Percentiles rank a stretch among this genome's conserved stretches.
phyloP scores from a whole-genome alignment of 2,888 invertebrate genomes.

The Chrysopilus asiliformis region DNA sequence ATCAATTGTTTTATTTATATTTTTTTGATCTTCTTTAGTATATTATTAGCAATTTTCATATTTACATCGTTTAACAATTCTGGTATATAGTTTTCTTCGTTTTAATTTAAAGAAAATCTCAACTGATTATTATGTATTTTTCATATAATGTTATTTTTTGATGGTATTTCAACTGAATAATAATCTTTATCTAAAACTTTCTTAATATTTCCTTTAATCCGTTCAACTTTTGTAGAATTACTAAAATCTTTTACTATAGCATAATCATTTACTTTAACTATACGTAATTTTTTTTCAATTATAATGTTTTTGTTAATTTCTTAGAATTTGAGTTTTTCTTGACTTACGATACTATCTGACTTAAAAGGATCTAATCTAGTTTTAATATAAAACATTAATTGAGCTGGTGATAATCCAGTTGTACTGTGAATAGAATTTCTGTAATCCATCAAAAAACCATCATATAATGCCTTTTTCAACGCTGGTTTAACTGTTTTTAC shows the following conservation, averaged over 20 bases:
- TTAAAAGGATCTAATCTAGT: slow-evolving; percentile 14
- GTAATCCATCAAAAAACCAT: slow-evolving; percentile 15
- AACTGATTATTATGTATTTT: slow-evolving; percentile 6
- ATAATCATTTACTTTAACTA: slow-evolving; percentile 2
- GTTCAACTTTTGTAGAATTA: too few relatives aligned
- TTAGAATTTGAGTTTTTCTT: neutral
- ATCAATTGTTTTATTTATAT: too few relatives aligned
- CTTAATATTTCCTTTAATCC: slow-evolving; percentile 5
- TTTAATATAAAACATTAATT: slow-evolving; percentile 14
- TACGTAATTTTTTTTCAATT: neutral
- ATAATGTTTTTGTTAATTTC: slow-evolving; percentile 2
- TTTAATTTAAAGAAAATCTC: too few relatives aligned
- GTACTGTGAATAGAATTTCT: slow-evolving; percentile 7
- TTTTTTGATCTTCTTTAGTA: too few relatives aligned
- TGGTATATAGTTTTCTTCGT: too few relatives aligned
- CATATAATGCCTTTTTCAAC: slow-evolving; percentile 10
- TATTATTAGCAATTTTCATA: too few relatives aligned
- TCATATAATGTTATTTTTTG: too few relatives aligned
- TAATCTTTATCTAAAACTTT: slow-evolving; percentile 5
- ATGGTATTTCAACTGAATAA: slow-evolving; percentile 4
- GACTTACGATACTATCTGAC: too few relatives aligned
- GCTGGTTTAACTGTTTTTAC: slow-evolving; percentile 15
- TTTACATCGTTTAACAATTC: too few relatives aligned
- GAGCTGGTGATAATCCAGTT: slow-evolving; percentile 11
- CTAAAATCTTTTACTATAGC: slow-evolving; percentile 7